Conservation (phyloP, 1,140 invertebrate genomes). For the Rhagoletis zephyria region DNA sequence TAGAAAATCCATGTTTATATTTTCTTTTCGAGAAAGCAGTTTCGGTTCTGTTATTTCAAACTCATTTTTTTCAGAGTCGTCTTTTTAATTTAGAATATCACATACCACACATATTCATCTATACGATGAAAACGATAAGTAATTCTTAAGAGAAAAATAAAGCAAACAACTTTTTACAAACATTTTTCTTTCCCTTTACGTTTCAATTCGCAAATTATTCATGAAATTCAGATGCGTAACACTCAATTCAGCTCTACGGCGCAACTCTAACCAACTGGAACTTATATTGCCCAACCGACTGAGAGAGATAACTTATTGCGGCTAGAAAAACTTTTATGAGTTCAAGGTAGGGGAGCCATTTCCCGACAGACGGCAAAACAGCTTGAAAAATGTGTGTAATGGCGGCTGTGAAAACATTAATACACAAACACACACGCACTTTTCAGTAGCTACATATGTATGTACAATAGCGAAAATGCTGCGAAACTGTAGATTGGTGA, state of each 20-base stretch:
- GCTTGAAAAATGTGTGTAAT: slow-evolving; percentile 50
- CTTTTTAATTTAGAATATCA: too few species aligned
- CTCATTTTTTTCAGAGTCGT: too few species aligned
- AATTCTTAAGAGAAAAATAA: too few species aligned
- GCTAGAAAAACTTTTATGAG: slow-evolving; percentile 46
- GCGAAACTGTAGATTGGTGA: not conserved
- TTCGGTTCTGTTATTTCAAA: too few species aligned
- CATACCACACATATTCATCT: too few species aligned
- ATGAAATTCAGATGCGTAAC: slow-evolving; percentile 54
- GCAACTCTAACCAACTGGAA: not conserved
- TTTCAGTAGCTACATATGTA: too few species aligned
- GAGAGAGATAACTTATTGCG: slow-evolving; percentile 45
- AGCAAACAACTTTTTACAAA: not conserved
- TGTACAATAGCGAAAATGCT: too few species aligned
- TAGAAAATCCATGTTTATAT: too few species aligned
- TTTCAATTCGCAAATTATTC: slow-evolving; percentile 52
- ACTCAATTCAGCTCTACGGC: slow-evolving; percentile 23
- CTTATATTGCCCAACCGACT: not conserved
- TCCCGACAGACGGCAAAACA: slow-evolving; percentile 29
- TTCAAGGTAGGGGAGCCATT: not conserved
- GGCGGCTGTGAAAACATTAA: not conserved
- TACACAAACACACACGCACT: too few species aligned
- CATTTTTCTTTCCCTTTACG: not conserved
- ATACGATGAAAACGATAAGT: too few species aligned
- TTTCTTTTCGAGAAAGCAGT: too few species aligned